These are phyloP conservation scores for Diabrotica virgifera DNA, from an alignment of 1,140 invertebrate species.

Conservation along the genomic window DNA sequence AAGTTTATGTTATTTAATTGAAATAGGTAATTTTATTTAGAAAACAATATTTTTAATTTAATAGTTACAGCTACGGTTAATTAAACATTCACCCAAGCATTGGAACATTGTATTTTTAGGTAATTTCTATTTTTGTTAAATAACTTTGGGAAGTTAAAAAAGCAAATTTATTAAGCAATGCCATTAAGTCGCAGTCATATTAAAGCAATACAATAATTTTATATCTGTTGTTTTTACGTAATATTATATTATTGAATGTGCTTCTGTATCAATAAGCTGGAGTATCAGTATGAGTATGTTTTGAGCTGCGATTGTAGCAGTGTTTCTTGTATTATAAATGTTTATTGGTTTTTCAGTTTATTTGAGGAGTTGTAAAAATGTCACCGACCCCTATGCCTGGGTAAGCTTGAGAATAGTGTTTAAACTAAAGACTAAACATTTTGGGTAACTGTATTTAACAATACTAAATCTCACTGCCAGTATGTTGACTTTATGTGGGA, in stretches of 20 bases:
- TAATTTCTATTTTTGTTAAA: background rate
- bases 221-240: background rate
- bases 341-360: background rate
- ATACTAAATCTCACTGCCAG: conserved; percentile 1
- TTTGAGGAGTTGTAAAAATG: conserved; percentile 36
- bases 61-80: background rate
- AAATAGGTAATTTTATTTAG: background rate
- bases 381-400: conserved; percentile 47
- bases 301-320: too few species aligned
- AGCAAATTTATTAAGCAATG: background rate
- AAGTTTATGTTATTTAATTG: background rate
- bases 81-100: background rate
- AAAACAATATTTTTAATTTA: background rate
- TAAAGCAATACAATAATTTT: background rate
- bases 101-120: background rate
- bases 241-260: background rate
- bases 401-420: conserved; percentile 36
- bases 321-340: too few species aligned
- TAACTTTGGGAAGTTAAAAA: background rate
- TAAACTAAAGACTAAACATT: background rate
- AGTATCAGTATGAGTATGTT: too few species aligned
- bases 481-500: background rate
- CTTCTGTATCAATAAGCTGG: too few species aligned
- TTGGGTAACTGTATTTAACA: conserved; percentile 2
- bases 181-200: too few species aligned